Base-by-base conservation (phyloP, 2,888 invertebrate species). In the Elysia crispata region DNA sequence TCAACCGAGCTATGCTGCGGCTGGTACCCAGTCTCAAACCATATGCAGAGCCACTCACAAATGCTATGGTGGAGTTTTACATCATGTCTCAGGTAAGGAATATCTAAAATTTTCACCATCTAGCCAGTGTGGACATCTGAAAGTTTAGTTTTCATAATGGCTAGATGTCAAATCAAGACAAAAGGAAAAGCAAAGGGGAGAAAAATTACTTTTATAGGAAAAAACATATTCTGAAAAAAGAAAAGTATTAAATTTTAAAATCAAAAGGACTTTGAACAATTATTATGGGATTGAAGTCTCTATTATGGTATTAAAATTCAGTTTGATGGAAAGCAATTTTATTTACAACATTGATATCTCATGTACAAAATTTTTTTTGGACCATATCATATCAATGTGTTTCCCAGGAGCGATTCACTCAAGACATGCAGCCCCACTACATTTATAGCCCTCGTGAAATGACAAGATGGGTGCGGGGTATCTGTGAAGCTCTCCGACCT, bases 391-490 rank as follows among this genome's bases (percentile, higher is more conserved):
- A 25, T 76, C 11, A 25, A 66, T 74, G 23, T 30, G 30, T 57
- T 66, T 74, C 83, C 23, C 85, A 94, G 93, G 99, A 99, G 92
- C 94, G 96, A 77, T 99, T 99, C 93, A 99, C 99, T 0, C 99
- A 99, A 93, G 99, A 99, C 92, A 99, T 99, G 97, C 99, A 99
- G 92, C 99, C 99, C 0, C 99, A 99, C 93, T 99, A 99, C 92
- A 98, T 99, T 0, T 99, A 99, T 93, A 98, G 98, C 79, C 99
- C 99, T 15, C 92, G 94, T 88, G 99, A 99, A 93, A 97, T 99
- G 97, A 99, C 99, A 0, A 94, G 99, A 90, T 99, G 99, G 99
- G 99, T 99, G 77, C 95, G 99, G 83, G 99, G 99, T 84, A 99
- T 99, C 86, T 98, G 98, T 92, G 99, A 99, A 93, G 99, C 99